Percentiles rank a stretch among this genome's conserved stretches.
phyloP scores from a whole-genome alignment of 2,888 invertebrate genomes.

The Tubulanus polymorphus region DNA sequence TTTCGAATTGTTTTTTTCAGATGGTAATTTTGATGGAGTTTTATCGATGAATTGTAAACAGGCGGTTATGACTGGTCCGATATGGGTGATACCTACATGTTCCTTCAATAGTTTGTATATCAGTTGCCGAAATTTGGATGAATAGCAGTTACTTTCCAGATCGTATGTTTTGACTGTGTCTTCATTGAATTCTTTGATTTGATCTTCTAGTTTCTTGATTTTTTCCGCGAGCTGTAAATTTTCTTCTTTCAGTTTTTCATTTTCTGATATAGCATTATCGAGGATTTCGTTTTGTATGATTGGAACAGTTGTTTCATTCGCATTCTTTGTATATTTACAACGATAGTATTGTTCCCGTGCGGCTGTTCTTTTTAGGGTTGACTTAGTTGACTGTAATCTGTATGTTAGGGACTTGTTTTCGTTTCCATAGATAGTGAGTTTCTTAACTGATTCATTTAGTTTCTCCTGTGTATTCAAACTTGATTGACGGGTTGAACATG shows the following conservation, averaged over 20 bases:
- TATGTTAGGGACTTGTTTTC: too few relatives aligned
- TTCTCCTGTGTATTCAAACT: too few relatives aligned
- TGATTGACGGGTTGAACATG: too few relatives aligned
- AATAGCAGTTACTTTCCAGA: not conserved
- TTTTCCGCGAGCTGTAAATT: not conserved
- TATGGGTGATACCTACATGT: not conserved
- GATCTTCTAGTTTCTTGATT: not conserved
- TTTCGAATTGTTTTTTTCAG: constrained; percentile 16
- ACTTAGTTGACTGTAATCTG: too few relatives aligned
- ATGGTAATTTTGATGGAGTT: constrained; percentile 15
- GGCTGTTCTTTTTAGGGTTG: not conserved
- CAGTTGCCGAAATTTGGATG: not conserved
- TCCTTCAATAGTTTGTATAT: not conserved
- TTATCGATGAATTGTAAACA: constrained; percentile 15
- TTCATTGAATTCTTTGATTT: not conserved
- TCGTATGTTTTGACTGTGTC: not conserved
- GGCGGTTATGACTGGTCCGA: constrained; percentile 11
- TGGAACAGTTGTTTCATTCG: not conserved
- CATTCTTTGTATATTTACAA: not conserved
- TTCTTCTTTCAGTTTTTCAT: not conserved
- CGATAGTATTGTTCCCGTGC: not conserved
- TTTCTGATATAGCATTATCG: not conserved
- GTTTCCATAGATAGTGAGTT: too few relatives aligned
- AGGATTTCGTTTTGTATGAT: not conserved
- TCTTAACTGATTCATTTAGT: too few relatives aligned